A percentile compares a stretch with the other conserved stretches of the same genome.
Conservation (phyloP, 2,113 vertebrate genomes). For the Leucopsar rothschildi region DNA sequence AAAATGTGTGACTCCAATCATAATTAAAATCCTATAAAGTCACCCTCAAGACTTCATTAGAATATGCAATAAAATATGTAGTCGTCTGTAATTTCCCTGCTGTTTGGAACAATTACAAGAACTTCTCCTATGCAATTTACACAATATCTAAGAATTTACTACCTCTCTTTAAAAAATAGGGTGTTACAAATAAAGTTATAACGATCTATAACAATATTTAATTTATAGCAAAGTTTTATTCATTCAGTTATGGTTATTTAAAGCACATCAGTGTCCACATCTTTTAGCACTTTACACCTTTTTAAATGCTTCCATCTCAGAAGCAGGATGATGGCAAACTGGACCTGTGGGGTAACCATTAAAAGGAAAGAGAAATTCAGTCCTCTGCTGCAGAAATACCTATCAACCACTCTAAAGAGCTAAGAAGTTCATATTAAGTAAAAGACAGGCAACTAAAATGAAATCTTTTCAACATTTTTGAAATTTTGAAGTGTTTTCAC, state of each 20-base stretch:
- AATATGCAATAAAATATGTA: neutral
- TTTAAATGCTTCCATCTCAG: neutral
- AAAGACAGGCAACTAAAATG: neutral
- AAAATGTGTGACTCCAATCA: neutral
- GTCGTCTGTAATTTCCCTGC: neutral
- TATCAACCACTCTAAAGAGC: neutral
- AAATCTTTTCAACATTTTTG: neutral
- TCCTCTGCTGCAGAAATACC: neutral
- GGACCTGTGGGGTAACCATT: neutral
- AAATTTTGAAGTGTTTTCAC: neutral
- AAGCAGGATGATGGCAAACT: neutral
- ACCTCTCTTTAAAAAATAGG: neutral
- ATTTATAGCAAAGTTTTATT: neutral
- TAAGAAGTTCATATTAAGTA: neutral
- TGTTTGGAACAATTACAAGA: neutral
- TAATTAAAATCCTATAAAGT: neutral
- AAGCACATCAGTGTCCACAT: neutral
- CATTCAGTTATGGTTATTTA: neutral
- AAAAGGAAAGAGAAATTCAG: neutral
- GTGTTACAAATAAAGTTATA: neutral
- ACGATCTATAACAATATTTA: neutral
- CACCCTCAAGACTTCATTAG: neutral
- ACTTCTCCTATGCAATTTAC: neutral
- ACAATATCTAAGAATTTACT: neutral
- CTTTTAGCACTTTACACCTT: neutral